Percentiles rank a stretch among this genome's conserved stretches.
Conservation (phyloP, 2,113 vertebrate species). For the Mixornis gularis region DNA sequence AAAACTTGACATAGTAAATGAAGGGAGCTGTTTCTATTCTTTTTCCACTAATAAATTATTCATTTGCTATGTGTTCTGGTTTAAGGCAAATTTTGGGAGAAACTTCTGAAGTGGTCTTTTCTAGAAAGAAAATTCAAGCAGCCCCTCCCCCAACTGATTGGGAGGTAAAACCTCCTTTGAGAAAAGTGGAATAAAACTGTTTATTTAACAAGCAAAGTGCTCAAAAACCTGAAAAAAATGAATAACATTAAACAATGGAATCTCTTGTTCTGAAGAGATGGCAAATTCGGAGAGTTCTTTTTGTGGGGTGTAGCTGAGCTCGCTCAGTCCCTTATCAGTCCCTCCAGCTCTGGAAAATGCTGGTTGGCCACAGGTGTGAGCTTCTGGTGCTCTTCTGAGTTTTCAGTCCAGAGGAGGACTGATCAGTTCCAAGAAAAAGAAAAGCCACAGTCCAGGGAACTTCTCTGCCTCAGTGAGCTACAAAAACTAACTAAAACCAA, state of each 20-base stretch:
- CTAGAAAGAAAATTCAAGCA: background rate
- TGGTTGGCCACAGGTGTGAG: no score
- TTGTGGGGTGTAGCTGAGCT: rapidly evolving
- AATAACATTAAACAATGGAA: background rate
- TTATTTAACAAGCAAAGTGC: background rate
- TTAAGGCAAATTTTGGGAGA: background rate
- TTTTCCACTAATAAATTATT: background rate
- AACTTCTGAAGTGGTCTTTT: background rate
- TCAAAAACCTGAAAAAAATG: background rate
- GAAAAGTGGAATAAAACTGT: background rate
- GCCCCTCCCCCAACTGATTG: rapidly evolving
- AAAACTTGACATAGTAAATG: background rate
- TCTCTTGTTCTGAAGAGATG: background rate
- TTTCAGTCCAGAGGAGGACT: no score
- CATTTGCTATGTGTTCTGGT: background rate
- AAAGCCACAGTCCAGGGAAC: no score
- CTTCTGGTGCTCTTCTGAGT: no score
- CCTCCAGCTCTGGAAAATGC: no score
- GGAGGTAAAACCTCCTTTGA: background rate
- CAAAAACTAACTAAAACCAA: background rate
- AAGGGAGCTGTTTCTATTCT: background rate
- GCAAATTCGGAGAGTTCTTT: background rate
- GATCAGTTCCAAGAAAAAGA: no score
- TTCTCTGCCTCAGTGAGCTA: background rate
- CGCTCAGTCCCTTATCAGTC: no score